phyloP scores from a whole-genome alignment of 2,797 vertebrate species.

The Fratercula arctica region DNA sequence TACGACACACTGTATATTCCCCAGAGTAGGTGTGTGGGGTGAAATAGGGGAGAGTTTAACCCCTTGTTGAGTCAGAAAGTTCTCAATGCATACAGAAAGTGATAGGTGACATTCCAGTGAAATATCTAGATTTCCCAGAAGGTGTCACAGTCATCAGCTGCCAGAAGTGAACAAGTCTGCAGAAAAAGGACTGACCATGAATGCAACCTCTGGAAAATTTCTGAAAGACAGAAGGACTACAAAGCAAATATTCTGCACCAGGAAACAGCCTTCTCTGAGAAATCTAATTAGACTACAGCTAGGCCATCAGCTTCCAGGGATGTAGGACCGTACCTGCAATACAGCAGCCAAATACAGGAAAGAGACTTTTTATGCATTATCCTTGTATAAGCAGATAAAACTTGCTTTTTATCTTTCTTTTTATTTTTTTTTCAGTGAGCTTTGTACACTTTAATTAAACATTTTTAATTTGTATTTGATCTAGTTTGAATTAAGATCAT shows the following conservation, averaged over 20 bases:
- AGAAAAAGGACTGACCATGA: not conserved
- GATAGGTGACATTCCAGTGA: not conserved
- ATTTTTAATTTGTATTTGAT: not conserved
- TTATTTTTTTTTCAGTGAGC: not conserved
- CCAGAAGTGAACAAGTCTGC: not conserved
- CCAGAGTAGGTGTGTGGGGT: not conserved
- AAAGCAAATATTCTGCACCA: not conserved
- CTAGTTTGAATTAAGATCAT: not conserved
- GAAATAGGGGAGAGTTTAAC: not conserved
- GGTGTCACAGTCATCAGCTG: not conserved
- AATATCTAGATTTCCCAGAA: not conserved
- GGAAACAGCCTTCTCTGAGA: not conserved
- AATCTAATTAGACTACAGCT: not conserved
- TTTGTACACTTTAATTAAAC: not conserved
- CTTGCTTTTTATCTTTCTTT: not conserved
- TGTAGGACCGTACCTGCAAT: not conserved
- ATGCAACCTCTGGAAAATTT: not conserved
- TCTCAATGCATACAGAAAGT: not conserved
- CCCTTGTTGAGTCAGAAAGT: not conserved
- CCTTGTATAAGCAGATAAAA: not conserved
- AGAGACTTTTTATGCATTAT: not conserved
- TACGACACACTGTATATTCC: not conserved
- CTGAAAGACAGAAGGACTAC: not conserved
- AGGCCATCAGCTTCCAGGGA: not conserved
- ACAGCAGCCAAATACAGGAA: not conserved